phyloP scores from a whole-genome alignment of 2,797 vertebrate species.

The Dallia pectoralis region DNA sequence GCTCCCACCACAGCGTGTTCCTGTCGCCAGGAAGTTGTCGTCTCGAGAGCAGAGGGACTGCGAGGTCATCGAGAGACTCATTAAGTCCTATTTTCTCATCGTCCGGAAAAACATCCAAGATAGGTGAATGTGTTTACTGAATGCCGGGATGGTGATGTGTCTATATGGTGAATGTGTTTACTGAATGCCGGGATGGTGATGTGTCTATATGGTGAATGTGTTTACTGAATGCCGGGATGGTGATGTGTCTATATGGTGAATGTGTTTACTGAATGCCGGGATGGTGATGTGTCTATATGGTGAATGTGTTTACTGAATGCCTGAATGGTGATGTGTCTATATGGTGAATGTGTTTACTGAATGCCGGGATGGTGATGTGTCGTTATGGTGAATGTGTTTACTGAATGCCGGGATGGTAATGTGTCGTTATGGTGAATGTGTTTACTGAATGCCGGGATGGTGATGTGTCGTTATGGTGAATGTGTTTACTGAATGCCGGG shows the following conservation, averaged over 20 bases:
- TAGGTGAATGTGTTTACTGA: constrained; percentile 74
- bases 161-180: constrained; percentile 67
- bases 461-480: no score
- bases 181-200: background rate
- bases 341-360: no score
- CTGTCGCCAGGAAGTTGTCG: constrained; percentile 94
- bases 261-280: background rate
- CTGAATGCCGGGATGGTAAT: no score
- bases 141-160: background rate
- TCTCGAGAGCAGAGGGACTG: constrained; percentile 96
- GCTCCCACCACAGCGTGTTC: constrained; percentile 81
- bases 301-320: no score
- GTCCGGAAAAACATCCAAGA: constrained; percentile 99
- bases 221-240: background rate
- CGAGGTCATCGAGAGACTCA: constrained; percentile 97
- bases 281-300: background rate
- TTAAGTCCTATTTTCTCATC: constrained; percentile 98
- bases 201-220: constrained; percentile 69
- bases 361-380: no score
- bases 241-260: constrained; percentile 69
- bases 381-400: no score
- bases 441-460: no score
- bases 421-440: no score
- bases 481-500: no score
- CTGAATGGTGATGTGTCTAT: no score